Base-by-base conservation (phyloP, 2,113 vertebrate genomes). In the Recurvirostra avosetta region DNA sequence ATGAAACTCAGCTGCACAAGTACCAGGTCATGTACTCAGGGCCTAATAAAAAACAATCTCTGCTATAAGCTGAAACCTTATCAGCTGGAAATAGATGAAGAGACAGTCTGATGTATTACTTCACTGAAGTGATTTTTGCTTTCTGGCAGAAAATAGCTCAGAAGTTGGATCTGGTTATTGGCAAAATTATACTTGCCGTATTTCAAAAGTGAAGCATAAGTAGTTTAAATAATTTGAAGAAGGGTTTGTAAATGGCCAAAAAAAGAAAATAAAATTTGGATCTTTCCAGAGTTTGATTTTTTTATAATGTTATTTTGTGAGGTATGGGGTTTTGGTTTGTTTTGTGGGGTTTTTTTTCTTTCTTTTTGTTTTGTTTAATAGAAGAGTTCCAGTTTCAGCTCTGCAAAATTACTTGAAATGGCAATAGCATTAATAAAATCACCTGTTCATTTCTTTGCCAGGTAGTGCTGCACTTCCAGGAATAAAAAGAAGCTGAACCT, bases 51-150 rank as follows among this genome's bases (percentile, higher is more conserved):
- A 92, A 65, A 52, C 65, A 83, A 40, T 29, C 25, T 85, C 92
- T 73, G 40, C 53, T 90, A 38, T 75, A 78, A 73, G n/a, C 49
- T 88, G 83, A 88, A 94, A 52, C 41, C 40, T 91, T 62, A 66
- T 92, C 91, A 87, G 47, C 74, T 92, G 76, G 84, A 97, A 96
- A 90, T 32, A 83, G 15, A 85, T 56, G 74, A 85, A 91, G 61
- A 87, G 25, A 71, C 17, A 86, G 17, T 61, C 61, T 90, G 70
- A 91, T 93, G 15, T 83, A 90, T 90, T 90, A 79, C 53, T 91
- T 90, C 21, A 36, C 73, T 78, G 76, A 89, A 91, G 56, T 36
- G 61, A 85, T 56, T 87, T 94, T 85, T 81, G 56, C 56, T 94
- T 92, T 92, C 80, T 95, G 73, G 91, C 43, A 94, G 80, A 95